These are phyloP conservation scores for Suricata suricatta DNA, from an alignment of 2,113 vertebrate genomes.

Conservation along the genomic window DNA sequence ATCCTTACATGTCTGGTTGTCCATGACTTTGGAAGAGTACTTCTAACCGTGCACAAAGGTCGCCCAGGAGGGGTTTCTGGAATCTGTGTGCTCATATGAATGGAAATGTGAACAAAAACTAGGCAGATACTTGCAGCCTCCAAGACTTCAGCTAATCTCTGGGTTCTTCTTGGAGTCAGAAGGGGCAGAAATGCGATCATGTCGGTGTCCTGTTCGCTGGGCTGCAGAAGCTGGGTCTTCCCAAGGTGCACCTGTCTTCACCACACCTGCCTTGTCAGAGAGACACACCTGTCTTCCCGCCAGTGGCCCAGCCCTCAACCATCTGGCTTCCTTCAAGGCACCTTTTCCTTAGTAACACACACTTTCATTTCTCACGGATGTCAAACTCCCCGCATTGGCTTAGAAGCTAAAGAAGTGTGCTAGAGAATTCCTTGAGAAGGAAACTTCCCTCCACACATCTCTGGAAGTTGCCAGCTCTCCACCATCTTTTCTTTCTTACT, in stretches of 20 bases:
- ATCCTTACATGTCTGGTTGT: neutral
- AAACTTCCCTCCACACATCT: rapidly evolving
- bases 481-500: neutral
- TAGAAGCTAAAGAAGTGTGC: neutral
- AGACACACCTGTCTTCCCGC: neutral
- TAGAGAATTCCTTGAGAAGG: neutral
- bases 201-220: neutral
- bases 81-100: neutral
- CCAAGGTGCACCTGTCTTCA: neutral
- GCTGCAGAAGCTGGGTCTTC: neutral
- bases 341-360: neutral
- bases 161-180: neutral
- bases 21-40: neutral
- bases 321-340: neutral
- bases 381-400: neutral
- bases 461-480: neutral
- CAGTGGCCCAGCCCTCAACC: neutral
- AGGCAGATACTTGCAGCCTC: neutral
- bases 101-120: neutral
- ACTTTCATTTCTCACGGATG: neutral
- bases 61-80: neutral
- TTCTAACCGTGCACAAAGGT: neutral
- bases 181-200: rapidly evolving
- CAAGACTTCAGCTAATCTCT: rapidly evolving
- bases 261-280: neutral